A percentile compares a stretch with the other conserved stretches of the same genome.
Conservation (phyloP, 2,888 invertebrate genomes). For the Anarsia innoxiella region DNA sequence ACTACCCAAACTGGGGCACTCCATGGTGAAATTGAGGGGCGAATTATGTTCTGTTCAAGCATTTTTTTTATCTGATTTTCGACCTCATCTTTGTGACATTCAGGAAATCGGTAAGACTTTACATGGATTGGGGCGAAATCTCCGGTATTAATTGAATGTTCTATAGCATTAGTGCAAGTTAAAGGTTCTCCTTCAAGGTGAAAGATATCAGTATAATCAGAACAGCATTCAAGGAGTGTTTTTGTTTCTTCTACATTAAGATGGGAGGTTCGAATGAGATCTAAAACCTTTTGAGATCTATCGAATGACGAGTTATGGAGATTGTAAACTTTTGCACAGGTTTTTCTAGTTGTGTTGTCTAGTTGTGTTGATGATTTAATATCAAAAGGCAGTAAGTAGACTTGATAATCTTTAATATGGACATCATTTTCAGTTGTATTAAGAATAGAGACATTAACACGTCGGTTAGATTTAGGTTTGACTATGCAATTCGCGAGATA, state of each 20-base stretch:
- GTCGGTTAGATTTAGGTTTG: conserved; percentile 4
- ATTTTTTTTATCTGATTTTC: too few relatives aligned
- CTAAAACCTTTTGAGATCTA: neutral
- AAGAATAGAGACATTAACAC: conserved; percentile 6
- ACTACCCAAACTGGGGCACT: too few relatives aligned
- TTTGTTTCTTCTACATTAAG: conserved; percentile 2
- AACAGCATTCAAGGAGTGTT: neutral
- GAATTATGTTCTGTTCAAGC: too few relatives aligned
- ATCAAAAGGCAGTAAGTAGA: too few relatives aligned
- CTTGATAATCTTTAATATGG: neutral
- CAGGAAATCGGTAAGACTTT: too few relatives aligned
- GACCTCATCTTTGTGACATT: too few relatives aligned
- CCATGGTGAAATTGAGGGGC: too few relatives aligned
- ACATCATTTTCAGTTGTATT: conserved; percentile 6
- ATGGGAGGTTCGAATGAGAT: neutral
- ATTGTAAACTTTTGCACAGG: neutral
- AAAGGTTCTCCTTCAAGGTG: conserved; percentile 4
- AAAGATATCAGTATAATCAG: conserved; percentile 2
- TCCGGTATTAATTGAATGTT: neutral
- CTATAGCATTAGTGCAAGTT: neutral
- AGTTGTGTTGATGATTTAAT: too few relatives aligned
- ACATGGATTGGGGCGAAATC: neutral
- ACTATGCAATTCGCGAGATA: conserved; percentile 6
- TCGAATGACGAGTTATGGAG: too few relatives aligned
- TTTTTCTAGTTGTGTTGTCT: too few relatives aligned